phyloP scores from a whole-genome alignment of 1,140 invertebrate genomes.

The Mactra quadrangularis region DNA sequence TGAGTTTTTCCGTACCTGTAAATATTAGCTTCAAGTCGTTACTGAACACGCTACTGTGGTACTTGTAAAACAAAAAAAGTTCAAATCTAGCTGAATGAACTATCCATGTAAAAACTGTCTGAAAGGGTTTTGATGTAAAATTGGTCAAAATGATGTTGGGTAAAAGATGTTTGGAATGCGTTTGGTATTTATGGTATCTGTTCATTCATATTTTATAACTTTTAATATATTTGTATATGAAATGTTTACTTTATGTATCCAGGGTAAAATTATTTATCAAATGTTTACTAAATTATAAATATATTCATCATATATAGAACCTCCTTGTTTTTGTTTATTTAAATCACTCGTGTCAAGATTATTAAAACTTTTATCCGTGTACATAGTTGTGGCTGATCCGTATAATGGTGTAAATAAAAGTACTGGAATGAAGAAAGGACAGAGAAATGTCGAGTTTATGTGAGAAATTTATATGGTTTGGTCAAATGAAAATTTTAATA shows the following conservation, averaged over 20 bases:
- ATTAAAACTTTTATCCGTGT: not conserved
- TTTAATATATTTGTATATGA: not conserved
- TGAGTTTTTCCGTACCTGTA: too few relatives aligned
- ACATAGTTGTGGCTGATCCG: conserved; percentile 19
- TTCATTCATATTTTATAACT: too few relatives aligned
- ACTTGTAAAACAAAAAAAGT: too few relatives aligned
- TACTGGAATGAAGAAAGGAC: not conserved
- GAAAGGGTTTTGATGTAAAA: too few relatives aligned
- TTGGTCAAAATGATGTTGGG: too few relatives aligned
- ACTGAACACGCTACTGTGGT: too few relatives aligned
- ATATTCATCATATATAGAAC: not conserved
- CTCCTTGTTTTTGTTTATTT: conserved; percentile 1
- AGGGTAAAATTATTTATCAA: conserved; percentile 21
- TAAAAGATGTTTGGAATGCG: too few relatives aligned
- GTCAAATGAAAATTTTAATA: conserved; percentile 9
- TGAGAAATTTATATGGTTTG: conserved; percentile 15
- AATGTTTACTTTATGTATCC: conserved; percentile 24
- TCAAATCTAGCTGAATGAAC: too few relatives aligned
- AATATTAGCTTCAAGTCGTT: too few relatives aligned
- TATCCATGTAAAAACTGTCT: too few relatives aligned
- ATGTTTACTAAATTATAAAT: conserved; percentile 26
- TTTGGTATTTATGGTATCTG: too few relatives aligned
- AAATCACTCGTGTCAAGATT: conserved; percentile 4
- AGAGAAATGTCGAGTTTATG: conserved; percentile 14
- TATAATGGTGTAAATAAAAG: not conserved